Evolutionary conservation across 2,888 invertebrate genomes (phyloP), one percentile per base, ranked within the genome.

Genomic region (Nemapogon koenigi): DNA sequence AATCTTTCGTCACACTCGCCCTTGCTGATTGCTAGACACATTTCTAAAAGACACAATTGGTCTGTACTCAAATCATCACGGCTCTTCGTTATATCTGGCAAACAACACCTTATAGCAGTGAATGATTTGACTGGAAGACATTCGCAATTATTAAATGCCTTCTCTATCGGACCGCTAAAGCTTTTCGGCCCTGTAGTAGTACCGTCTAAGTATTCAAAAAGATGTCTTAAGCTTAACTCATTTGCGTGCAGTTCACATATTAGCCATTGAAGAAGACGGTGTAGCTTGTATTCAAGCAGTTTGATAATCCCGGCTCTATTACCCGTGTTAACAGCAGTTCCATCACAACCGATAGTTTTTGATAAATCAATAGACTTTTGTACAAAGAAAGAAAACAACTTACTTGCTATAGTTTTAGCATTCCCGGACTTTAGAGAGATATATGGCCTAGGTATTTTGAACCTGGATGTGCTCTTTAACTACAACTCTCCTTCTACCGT

Each of bases 391-490:
- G 37, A 11, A 37, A 18, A 37, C 18, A 37, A 13, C 19, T 37
- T 37, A 18, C 14, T 7, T n/a, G 29, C 28, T 16, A 37, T 37
- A 18, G 28, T 37, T 18, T 37, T 37, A 18, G 28, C 17, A 29
- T 37, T 19, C 17, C 16, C 18, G 13, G 28, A 10, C 8, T 18
- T 16, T 10, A n/a, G n/a, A n/a, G n/a, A n/a, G n/a, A 10, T 28
- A 38, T 31, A 17, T 38, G 31, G 26, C 38, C 38, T 8, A 38
- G 8, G 30, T 38, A 38, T 31, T 31, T 4, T 14, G 38, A 38
- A 11, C 32, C 27, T 14, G 38, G 38, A 38, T 38, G 18, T 17
- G 18, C 17, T 16, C 18, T 37, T 37, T 30, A 16, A 30, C 28
- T 18, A 28, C 28, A 28, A 37, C 28, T 37, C 28, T 37, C 28